Evolutionary conservation across 2,113 vertebrate species (phyloP).

Genomic region (Ceyx cyanopectus): DNA sequence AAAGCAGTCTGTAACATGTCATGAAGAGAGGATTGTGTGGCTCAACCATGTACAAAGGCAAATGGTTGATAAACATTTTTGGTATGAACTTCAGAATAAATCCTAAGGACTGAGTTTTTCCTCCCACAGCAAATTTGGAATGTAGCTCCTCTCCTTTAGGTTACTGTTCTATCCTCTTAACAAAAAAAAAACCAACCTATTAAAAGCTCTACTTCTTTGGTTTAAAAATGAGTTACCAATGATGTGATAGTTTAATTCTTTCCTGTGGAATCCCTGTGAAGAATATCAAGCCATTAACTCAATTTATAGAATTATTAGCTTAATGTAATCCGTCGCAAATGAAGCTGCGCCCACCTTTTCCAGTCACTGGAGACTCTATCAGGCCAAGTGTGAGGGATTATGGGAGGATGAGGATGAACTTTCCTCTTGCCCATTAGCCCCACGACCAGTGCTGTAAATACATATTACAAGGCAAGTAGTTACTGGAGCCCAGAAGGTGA

Average conservation of each 20-base stretch:
- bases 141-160: background rate
- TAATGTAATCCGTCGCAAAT: accelerated
- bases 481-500: background rate
- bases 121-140: background rate
- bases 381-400: background rate
- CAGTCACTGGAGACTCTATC: background rate
- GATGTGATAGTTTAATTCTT: background rate
- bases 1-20: background rate
- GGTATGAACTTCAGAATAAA: background rate
- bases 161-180: background rate
- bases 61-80: background rate
- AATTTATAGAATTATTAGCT: background rate
- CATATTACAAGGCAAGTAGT: background rate
- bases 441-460: background rate
- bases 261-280: background rate
- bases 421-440: background rate
- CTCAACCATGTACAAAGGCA: background rate
- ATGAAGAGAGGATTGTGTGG: background rate
- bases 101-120: background rate
- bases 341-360: background rate
- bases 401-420: background rate
- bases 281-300: background rate
- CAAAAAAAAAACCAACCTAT: background rate
- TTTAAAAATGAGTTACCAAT: background rate
- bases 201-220: background rate